phyloP scores from a whole-genome alignment of 2,797 vertebrate species.

The Melopsittacus undulatus region DNA sequence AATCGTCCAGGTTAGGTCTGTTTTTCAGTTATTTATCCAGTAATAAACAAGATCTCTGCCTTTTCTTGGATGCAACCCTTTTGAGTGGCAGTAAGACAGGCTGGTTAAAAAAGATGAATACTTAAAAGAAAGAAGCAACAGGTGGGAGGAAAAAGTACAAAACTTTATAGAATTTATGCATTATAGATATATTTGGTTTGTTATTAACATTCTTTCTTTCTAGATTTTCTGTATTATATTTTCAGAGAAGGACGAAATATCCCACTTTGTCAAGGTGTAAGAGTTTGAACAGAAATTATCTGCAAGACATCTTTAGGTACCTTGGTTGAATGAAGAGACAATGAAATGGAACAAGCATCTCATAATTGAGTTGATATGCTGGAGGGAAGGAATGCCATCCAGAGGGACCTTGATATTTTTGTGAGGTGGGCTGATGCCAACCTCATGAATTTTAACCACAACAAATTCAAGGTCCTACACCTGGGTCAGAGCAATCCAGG shows the following conservation, averaged over 20 bases:
- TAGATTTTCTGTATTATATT: neutral
- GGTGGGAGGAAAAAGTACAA: neutral
- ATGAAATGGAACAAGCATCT: conserved; percentile 1
- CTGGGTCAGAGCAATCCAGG: too few relatives aligned
- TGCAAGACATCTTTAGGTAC: neutral
- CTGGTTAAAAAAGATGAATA: neutral
- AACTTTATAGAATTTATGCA: neutral
- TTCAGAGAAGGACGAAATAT: neutral
- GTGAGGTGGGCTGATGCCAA: too few relatives aligned
- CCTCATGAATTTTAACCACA: too few relatives aligned
- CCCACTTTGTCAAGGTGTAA: neutral
- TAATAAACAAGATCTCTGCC: rapidly evolving
- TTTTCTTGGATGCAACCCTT: neutral
- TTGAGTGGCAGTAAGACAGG: neutral
- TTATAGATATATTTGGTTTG: neutral
- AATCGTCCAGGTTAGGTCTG: neutral
- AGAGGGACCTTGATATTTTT: too few relatives aligned
- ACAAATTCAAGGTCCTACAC: too few relatives aligned
- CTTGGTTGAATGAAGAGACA: conserved; percentile 16
- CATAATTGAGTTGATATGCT: neutral
- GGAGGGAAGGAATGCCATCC: too few relatives aligned
- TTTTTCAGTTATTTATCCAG: neutral
- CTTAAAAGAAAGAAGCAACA: neutral
- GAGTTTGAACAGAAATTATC: neutral
- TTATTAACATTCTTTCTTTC: neutral